A percentile compares a stretch with the other conserved stretches of the same genome.
These are phyloP conservation scores for Natrix natrix DNA, from an alignment of 2,797 vertebrate genomes.

Conservation along the genomic window DNA sequence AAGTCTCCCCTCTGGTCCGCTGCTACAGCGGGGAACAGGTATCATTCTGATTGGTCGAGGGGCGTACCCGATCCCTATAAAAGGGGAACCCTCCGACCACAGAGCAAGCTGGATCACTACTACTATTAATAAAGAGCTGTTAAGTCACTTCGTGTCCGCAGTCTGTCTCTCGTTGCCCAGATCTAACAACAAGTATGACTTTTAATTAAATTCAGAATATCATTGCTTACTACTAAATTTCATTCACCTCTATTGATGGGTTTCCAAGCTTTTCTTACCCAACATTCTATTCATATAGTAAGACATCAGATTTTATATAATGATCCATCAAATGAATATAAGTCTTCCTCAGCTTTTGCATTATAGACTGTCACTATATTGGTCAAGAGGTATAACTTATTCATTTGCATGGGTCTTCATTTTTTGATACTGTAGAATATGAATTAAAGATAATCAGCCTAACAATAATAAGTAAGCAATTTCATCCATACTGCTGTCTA, in stretches of 20 bases:
- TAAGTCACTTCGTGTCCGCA: too few relatives aligned
- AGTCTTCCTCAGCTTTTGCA: background rate
- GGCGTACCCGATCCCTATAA: too few relatives aligned
- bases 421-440: background rate
- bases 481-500: background rate
- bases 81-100: too few relatives aligned
- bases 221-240: background rate
- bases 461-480: background rate
- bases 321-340: background rate
- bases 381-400: background rate
- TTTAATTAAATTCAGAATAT: background rate
- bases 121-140: too few relatives aligned
- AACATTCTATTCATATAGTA: background rate
- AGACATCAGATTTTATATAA: background rate
- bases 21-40: too few relatives aligned
- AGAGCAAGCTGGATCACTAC: too few relatives aligned
- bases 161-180: too few relatives aligned
- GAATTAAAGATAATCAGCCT: background rate
- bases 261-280: background rate
- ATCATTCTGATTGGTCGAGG: too few relatives aligned
- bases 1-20: too few relatives aligned
- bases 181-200: too few relatives aligned
- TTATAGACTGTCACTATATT: too few relatives aligned
- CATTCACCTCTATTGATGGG: background rate
- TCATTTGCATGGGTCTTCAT: too few relatives aligned